These are phyloP conservation scores for Drosophila varians DNA, from an alignment of 1,140 invertebrate species.

Conservation along the genomic window DNA sequence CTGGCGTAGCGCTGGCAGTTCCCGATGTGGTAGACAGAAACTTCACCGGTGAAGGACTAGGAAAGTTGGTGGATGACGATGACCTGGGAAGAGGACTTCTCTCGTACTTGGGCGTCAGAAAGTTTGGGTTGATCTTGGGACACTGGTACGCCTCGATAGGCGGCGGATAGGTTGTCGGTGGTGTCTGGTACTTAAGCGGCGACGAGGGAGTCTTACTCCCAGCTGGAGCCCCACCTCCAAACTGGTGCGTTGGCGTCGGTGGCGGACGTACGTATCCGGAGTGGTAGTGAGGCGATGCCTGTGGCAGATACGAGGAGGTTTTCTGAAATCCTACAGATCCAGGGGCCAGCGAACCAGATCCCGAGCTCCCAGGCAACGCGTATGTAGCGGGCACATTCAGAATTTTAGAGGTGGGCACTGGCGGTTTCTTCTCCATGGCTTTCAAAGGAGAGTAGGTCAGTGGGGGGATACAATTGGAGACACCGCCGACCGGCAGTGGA, in stretches of 20 bases:
- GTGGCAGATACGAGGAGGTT: conserved; percentile 71
- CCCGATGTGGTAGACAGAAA: conserved; percentile 18
- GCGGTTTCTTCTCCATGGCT: conserved; percentile 78
- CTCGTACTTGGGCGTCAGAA: conserved; percentile 80
- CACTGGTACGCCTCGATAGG: conserved; percentile 83
- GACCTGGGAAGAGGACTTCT: conserved; percentile 47
- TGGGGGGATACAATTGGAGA: conserved; percentile 29
- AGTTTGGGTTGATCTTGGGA: conserved; percentile 82
- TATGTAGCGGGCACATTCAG: conserved; percentile 79
- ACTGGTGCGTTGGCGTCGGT: conserved; percentile 51
- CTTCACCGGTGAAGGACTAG: conserved; percentile 49
- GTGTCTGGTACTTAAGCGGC: conserved; percentile 75
- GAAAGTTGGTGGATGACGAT: conserved; percentile 35
- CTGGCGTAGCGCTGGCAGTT: conserved; percentile 1
- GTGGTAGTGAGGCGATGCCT: conserved; percentile 74
- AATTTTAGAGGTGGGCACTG: conserved; percentile 78
- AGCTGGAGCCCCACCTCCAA: conserved; percentile 37
- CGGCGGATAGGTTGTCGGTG: conserved; percentile 78
- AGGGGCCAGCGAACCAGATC: conserved; percentile 1
- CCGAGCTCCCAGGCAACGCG: conserved; percentile 53
- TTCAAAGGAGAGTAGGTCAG: conserved; percentile 61
- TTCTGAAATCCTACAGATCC: conserved; percentile 51
- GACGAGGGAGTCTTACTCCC: conserved; percentile 59
- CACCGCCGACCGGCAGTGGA: not conserved
- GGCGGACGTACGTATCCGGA: conserved; percentile 60